Evolutionary conservation across 2,797 vertebrate genomes (phyloP).

Genomic region (Simalia tracyae): DNA sequence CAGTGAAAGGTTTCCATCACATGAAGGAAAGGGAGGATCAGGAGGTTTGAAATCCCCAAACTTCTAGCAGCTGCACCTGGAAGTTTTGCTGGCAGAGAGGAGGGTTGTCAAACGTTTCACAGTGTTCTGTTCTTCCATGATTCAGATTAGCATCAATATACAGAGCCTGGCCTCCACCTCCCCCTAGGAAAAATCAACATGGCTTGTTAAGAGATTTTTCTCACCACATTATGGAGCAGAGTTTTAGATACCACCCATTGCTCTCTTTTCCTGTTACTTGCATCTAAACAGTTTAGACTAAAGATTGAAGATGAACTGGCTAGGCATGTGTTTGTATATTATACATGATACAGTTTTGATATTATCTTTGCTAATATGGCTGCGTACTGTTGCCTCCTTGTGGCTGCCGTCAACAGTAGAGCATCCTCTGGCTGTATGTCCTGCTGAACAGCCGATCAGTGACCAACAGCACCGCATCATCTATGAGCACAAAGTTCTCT

Average conservation of each 20-base stretch:
- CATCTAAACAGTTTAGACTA: neutral
- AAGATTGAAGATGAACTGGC: neutral
- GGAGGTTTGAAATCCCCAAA: slow-evolving; percentile 82
- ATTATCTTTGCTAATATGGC: neutral
- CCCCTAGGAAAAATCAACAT: slow-evolving; percentile 69
- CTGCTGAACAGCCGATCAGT: neutral
- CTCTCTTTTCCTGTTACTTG: fast-evolving
- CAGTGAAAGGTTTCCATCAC: neutral
- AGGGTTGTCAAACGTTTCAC: slow-evolving; percentile 85
- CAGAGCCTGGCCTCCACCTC: slow-evolving; percentile 80
- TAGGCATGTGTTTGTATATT: neutral
- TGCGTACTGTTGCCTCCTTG: neutral
- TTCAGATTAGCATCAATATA: slow-evolving; percentile 75
- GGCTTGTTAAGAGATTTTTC: neutral
- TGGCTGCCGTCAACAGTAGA: neutral
- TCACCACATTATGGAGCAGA: fast-evolving
- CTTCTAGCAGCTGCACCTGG: slow-evolving; percentile 83
- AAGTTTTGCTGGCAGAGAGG: slow-evolving; percentile 82
- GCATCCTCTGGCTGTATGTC: neutral
- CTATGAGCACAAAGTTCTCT: neutral
- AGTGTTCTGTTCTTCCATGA: slow-evolving; percentile 75
- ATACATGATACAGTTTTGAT: neutral
- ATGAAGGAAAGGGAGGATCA: neutral
- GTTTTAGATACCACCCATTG: neutral
- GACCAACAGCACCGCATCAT: neutral